Evolutionary conservation across 2,113 vertebrate species (phyloP).

Genomic region (Tonatia bakeri): DNA sequence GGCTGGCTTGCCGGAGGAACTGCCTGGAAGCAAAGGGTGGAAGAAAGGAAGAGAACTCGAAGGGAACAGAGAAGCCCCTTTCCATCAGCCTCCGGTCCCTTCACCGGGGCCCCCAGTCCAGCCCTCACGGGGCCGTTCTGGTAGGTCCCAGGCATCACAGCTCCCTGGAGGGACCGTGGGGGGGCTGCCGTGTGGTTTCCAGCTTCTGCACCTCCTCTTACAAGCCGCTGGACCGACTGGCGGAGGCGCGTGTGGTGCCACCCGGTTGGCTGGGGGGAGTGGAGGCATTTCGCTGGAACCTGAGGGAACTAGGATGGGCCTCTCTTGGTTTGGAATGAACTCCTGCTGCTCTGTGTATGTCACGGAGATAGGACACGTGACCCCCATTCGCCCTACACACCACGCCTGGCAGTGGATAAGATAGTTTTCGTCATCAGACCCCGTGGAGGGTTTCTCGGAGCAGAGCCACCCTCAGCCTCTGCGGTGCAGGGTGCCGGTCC

Average conservation of each 20-base stretch:
- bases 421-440: neutral
- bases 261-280: neutral
- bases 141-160: neutral
- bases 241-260: accelerated
- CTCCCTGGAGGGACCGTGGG: neutral
- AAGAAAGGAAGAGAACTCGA: neutral
- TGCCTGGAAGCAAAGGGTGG: neutral
- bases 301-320: neutral
- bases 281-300: neutral
- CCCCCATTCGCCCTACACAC: accelerated
- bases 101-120: neutral
- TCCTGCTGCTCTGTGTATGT: neutral
- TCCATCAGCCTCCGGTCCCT: neutral
- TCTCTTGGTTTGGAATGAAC: neutral
- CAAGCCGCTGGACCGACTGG: neutral
- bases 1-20: neutral
- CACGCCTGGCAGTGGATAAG: accelerated
- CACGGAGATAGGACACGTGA: accelerated
- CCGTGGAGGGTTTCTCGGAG: neutral
- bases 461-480: neutral
- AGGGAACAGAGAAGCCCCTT: neutral
- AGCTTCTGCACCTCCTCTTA: neutral
- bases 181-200: neutral
- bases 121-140: neutral
- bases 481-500: accelerated